A percentile compares a stretch with the other conserved stretches of the same genome.
Evolutionary conservation across 2,797 vertebrate species (phyloP).

Genomic region (Aplochiton taeniatus): DNA sequence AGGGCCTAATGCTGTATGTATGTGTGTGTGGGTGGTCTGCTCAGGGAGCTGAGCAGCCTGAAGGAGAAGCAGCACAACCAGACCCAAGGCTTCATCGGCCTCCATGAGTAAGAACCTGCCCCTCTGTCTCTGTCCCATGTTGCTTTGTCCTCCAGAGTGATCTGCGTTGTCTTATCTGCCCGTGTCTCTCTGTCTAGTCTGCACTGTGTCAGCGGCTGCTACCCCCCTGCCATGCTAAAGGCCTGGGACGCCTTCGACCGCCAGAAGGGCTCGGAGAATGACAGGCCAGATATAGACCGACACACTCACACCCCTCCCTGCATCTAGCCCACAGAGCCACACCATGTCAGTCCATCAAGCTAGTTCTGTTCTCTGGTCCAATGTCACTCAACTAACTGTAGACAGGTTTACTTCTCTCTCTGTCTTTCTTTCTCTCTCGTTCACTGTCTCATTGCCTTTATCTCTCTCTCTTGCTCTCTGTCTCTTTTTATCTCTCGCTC

Average conservation of each 20-base stretch:
- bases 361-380: background rate
- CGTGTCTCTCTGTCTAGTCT: constrained; percentile 56
- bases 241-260: constrained; percentile 88
- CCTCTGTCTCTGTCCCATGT: no score
- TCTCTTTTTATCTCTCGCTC: constrained; percentile 5
- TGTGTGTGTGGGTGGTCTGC: background rate
- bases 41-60: constrained; percentile 88
- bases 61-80: constrained; percentile 78
- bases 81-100: constrained; percentile 85
- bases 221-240: constrained; percentile 84
- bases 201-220: constrained; percentile 89
- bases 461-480: constrained; percentile 6
- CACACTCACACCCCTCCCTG: background rate
- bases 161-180: background rate
- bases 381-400: background rate
- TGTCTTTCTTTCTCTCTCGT: background rate
- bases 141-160: background rate
- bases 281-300: constrained; percentile 79
- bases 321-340: background rate
- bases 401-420: background rate
- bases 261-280: constrained; percentile 83
- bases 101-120: constrained; percentile 69
- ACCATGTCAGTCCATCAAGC: no score
- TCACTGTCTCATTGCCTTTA: background rate
- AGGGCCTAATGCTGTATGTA: background rate